Percentiles rank a stretch among this genome's conserved stretches.
These are phyloP conservation scores for Tyrannus savana DNA, from an alignment of 2,113 vertebrate species.

Conservation along the genomic window DNA sequence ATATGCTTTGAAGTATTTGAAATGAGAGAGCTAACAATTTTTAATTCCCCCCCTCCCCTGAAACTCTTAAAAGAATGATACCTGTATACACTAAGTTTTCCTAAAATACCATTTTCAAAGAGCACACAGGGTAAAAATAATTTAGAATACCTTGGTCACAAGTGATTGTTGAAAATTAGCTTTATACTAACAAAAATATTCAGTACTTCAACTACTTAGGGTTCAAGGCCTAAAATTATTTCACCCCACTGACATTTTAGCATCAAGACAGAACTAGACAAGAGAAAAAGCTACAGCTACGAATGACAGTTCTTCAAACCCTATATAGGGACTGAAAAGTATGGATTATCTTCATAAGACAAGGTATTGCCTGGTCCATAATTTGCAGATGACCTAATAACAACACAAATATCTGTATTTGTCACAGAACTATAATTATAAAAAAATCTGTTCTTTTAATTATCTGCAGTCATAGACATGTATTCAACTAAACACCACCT, in stretches of 20 bases:
- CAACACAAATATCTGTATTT: not conserved
- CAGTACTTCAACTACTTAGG: not conserved
- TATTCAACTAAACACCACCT: not conserved
- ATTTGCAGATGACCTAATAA: not conserved
- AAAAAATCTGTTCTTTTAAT: not conserved
- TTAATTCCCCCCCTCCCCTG: not conserved
- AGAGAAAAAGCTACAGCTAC: not conserved
- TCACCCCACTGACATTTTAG: not conserved
- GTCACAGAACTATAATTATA: not conserved
- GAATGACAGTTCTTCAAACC: not conserved
- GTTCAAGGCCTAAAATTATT: not conserved
- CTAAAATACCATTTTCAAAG: constrained; percentile 39
- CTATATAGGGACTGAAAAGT: not conserved
- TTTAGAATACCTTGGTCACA: not conserved
- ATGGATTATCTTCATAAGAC: not conserved
- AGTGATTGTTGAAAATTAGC: not conserved
- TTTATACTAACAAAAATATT: not conserved
- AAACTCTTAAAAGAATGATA: not conserved
- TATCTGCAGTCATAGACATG: not conserved
- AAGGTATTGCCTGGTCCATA: not conserved
- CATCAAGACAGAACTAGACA: not conserved
- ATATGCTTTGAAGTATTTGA: constrained; percentile 18
- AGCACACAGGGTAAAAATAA: not conserved
- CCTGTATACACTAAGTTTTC: not conserved
- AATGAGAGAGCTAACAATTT: constrained; percentile 12